These are phyloP conservation scores for Chionodraco myersi DNA, from an alignment of 2,113 vertebrate species.

Conservation along the genomic window DNA sequence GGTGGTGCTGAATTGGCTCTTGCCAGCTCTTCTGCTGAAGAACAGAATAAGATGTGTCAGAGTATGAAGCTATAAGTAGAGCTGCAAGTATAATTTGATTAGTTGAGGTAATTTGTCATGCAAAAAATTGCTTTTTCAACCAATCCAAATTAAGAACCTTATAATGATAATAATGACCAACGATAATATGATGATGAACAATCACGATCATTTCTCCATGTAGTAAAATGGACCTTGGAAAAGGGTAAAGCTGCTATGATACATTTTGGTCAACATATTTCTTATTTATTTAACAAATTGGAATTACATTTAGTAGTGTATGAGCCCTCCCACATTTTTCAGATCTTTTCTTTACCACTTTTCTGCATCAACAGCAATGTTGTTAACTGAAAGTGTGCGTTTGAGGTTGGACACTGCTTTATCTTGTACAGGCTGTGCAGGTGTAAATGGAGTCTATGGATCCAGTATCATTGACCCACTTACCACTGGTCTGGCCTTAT, in stretches of 20 bases:
- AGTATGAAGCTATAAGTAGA: neutral
- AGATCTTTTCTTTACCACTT: neutral
- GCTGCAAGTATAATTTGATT: too few species aligned
- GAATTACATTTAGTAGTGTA: neutral
- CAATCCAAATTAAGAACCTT: too few species aligned
- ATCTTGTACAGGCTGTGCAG: conserved; percentile 35
- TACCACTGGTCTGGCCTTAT: conserved; percentile 76
- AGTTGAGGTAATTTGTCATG: too few species aligned
- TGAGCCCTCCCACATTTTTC: neutral
- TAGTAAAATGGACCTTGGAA: neutral
- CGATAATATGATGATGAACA: too few species aligned
- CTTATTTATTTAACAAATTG: too few species aligned
- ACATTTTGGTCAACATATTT: neutral
- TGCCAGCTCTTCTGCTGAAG: conserved; percentile 69
- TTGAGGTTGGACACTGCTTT: conserved; percentile 34
- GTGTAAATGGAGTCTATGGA: conserved; percentile 72
- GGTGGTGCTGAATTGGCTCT: conserved; percentile 46
- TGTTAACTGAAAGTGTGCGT: neutral
- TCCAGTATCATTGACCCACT: conserved; percentile 77
- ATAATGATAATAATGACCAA: too few species aligned
- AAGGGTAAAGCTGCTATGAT: neutral
- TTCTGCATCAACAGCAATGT: neutral
- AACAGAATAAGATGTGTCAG: neutral
- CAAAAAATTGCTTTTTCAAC: too few species aligned
- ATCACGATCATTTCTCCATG: neutral